Evolutionary conservation across 2,888 invertebrate species (phyloP).

Genomic region (Standfussiana lucernea): DNA sequence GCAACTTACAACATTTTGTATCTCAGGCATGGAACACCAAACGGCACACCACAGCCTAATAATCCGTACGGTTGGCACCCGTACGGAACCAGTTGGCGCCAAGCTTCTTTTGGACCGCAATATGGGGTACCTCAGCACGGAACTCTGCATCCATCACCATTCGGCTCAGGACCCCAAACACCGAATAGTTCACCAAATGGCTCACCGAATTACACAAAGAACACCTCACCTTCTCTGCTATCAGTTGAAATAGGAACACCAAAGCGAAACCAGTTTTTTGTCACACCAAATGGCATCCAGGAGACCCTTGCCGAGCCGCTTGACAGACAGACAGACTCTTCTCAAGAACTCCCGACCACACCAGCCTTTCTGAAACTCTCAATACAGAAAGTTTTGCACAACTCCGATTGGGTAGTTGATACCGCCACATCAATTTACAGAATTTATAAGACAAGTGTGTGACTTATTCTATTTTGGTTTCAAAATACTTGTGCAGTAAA

Average conservation of each 20-base stretch:
- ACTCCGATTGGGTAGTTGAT: background rate
- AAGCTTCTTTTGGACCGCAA: background rate
- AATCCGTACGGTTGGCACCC: too few species aligned
- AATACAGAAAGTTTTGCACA: background rate
- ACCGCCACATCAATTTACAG: background rate
- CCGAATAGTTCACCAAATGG: background rate
- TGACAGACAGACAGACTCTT: background rate
- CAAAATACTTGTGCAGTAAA: background rate
- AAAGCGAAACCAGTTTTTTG: background rate
- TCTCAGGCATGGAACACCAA: background rate
- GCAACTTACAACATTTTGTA: background rate
- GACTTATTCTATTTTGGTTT: background rate
- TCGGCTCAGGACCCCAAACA: background rate
- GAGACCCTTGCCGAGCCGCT: background rate
- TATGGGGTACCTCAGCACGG: background rate
- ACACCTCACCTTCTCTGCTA: background rate
- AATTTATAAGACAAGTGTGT: background rate
- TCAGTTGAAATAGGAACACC: background rate
- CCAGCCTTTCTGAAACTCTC: background rate
- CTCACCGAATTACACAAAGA: background rate
- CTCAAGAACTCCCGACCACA: background rate
- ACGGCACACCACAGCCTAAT: background rate
- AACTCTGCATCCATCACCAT: background rate
- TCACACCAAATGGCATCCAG: conserved; percentile 22
- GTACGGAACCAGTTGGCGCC: too few species aligned